Evolutionary conservation across 2,888 invertebrate species (phyloP).

Genomic region (Saturnia japonica): DNA sequence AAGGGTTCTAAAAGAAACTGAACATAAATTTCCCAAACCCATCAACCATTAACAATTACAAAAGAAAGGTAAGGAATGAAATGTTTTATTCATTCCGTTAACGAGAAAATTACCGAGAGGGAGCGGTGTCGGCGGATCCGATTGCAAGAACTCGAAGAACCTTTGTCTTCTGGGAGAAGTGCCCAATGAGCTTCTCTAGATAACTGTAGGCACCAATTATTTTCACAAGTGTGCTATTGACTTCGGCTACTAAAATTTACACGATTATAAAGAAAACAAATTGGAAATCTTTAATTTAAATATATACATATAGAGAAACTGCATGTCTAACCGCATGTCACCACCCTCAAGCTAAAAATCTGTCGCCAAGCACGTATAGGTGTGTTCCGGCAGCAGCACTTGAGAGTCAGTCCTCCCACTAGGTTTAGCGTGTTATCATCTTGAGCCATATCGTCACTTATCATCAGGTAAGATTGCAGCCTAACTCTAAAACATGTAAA

Average conservation of each 20-base stretch:
- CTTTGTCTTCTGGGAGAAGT: constrained; percentile 76
- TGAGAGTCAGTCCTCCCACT: too few species aligned
- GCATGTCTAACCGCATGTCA: too few species aligned
- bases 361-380: too few species aligned
- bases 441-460: too few species aligned
- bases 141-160: constrained; percentile 75
- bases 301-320: background rate
- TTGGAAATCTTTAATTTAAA: background rate
- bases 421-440: too few species aligned
- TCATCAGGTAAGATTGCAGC: too few species aligned
- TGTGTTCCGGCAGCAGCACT: too few species aligned
- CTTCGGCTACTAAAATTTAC: constrained; percentile 10
- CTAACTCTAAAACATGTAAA: too few species aligned
- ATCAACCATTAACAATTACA: constrained; percentile 81
- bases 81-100: constrained; percentile 82
- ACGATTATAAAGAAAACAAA: constrained; percentile 3
- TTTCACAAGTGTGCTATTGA: constrained; percentile 51
- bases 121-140: constrained; percentile 71
- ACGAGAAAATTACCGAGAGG: constrained; percentile 81
- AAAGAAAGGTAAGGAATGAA: constrained; percentile 80
- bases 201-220: constrained; percentile 69
- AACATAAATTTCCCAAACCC: constrained; percentile 76
- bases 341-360: too few species aligned
- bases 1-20: constrained; percentile 59
- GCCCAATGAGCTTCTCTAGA: constrained; percentile 70